These are phyloP conservation scores for Channa maculata DNA, from an alignment of 2,113 vertebrate species.

Conservation along the genomic window DNA sequence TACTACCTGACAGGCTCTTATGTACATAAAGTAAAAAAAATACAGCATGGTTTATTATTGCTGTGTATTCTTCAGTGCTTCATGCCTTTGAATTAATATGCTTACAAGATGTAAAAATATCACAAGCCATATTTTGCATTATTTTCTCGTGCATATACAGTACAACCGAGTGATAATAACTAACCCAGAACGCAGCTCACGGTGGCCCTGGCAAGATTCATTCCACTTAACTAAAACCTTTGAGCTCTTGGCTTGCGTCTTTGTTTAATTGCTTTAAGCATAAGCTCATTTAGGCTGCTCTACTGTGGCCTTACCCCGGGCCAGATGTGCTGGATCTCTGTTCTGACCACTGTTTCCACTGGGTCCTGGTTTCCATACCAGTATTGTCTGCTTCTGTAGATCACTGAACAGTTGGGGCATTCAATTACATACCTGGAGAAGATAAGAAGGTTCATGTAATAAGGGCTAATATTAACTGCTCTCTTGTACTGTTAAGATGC, in stretches of 20 bases:
- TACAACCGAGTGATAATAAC: background rate
- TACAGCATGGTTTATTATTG: too few species aligned
- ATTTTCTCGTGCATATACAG: background rate
- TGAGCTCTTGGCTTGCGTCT: constrained; percentile 32
- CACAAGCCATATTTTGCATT: background rate
- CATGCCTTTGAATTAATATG: background rate
- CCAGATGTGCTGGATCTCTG: constrained; percentile 98
- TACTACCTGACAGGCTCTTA: too few species aligned
- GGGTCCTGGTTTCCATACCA: constrained; percentile 99
- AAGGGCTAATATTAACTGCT: background rate
- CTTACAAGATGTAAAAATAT: background rate
- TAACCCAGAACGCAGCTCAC: background rate
- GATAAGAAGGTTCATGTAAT: background rate
- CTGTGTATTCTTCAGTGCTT: background rate
- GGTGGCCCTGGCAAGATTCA: background rate
- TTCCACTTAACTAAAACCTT: background rate
- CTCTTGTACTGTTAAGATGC: background rate
- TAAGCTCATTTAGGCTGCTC: constrained; percentile 12
- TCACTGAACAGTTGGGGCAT: constrained; percentile 95
- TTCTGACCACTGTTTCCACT: constrained; percentile 98
- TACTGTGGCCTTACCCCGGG: constrained; percentile 88
- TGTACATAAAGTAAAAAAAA: background rate
- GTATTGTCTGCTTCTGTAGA: constrained; percentile 97
- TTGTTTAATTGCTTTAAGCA: constrained; percentile 5
- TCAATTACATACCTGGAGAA: constrained; percentile 93